Percentiles rank a stretch among this genome's conserved stretches.
Evolutionary conservation across 2,888 invertebrate species (phyloP).

Genomic region (Alcis repandata): DNA sequence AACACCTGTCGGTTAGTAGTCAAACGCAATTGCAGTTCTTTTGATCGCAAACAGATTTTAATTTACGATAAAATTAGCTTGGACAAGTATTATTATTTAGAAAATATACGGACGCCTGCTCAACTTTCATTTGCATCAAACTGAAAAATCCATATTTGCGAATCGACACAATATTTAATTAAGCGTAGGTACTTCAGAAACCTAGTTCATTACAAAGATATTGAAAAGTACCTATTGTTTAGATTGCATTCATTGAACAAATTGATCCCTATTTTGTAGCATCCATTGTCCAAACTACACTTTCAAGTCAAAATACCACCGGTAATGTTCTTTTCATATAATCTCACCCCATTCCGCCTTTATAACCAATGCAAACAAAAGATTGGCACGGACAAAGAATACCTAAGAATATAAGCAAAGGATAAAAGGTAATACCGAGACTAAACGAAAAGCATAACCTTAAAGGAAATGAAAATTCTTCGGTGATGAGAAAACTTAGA

Average conservation of each 20-base stretch:
- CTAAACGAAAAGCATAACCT: slow-evolving; percentile 53
- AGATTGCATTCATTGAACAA: slow-evolving; percentile 18
- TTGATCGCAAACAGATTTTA: not conserved
- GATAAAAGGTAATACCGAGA: slow-evolving; percentile 52
- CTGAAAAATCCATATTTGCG: not conserved
- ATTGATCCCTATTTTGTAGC: slow-evolving; percentile 26
- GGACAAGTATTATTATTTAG: too few species aligned
- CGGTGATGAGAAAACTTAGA: slow-evolving; percentile 67
- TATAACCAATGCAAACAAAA: slow-evolving; percentile 61
- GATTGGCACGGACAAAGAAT: slow-evolving; percentile 51
- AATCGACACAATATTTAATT: not conserved
- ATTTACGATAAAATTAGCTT: too few species aligned
- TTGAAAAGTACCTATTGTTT: slow-evolving; percentile 20
- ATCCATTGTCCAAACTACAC: slow-evolving; percentile 32
- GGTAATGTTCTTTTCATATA: slow-evolving; percentile 56
- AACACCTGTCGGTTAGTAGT: too few species aligned
- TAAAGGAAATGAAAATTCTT: slow-evolving; percentile 63
- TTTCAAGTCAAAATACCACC: slow-evolving; percentile 42
- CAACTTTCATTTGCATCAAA: not conserved
- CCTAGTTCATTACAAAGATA: slow-evolving; percentile 1
- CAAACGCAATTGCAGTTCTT: too few species aligned
- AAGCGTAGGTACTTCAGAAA: not conserved
- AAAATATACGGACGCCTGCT: too few species aligned
- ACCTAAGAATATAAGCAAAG: slow-evolving; percentile 53
- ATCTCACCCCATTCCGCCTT: slow-evolving; percentile 54